A percentile compares a stretch with the other conserved stretches of the same genome.
phyloP scores from a whole-genome alignment of 2,888 invertebrate genomes.

The Temnothorax unifasciatus region DNA sequence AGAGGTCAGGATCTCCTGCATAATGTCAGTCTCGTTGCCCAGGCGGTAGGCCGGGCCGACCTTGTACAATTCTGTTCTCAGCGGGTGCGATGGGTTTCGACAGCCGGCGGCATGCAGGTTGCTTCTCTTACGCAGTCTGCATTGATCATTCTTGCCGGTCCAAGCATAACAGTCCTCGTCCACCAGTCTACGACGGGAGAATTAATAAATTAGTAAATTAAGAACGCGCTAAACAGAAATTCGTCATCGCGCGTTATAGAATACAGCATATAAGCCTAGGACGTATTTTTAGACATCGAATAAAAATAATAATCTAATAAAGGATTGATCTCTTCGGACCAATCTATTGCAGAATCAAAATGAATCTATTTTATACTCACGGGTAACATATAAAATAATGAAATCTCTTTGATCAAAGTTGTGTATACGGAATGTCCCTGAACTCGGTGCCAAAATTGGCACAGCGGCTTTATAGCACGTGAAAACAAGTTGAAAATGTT shows the following conservation, averaged over 20 bases:
- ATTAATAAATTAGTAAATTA: background rate
- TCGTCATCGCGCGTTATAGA: background rate
- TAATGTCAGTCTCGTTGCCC: conserved; percentile 93
- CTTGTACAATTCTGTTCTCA: conserved; percentile 89
- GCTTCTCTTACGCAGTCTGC: conserved; percentile 88
- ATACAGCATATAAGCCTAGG: background rate
- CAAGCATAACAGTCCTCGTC: conserved; percentile 96
- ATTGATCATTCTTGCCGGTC: conserved; percentile 88
- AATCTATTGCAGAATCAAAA: background rate
- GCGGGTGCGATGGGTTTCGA: conserved; percentile 85
- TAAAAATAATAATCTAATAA: conserved; percentile 2
- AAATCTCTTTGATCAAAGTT: background rate
- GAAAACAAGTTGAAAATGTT: no score
- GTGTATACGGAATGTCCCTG: no score
- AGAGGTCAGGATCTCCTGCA: conserved; percentile 95
- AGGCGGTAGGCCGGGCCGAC: conserved; percentile 93
- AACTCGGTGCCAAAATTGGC: no score
- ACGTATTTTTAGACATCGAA: background rate
- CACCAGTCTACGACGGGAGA: conserved; percentile 89
- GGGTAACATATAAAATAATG: background rate
- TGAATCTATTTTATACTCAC: background rate
- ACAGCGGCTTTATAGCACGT: no score
- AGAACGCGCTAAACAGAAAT: background rate
- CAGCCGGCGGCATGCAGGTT: conserved; percentile 88
- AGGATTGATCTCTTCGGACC: background rate